Conservation (phyloP, 2,797 vertebrate genomes). For the Sitta carolinensis region DNA sequence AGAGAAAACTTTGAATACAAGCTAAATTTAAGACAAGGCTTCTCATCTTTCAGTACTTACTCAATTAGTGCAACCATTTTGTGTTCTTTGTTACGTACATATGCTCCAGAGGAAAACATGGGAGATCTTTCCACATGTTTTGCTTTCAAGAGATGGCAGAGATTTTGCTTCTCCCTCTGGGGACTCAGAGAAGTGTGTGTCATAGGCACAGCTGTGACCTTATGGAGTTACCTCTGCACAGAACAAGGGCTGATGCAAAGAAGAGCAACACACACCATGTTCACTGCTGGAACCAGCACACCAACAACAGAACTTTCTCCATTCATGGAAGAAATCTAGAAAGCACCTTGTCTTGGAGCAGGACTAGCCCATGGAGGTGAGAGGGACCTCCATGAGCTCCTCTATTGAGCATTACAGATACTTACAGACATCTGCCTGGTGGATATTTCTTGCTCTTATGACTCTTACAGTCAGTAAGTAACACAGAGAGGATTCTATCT, state of each 20-base stretch:
- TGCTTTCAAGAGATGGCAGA: not conserved
- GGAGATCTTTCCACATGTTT: not conserved
- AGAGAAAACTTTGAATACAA: not conserved
- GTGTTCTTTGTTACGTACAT: not conserved
- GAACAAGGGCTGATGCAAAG: not conserved
- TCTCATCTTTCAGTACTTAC: not conserved
- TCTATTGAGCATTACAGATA: not conserved
- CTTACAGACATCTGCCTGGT: conserved; percentile 75
- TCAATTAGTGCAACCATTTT: not conserved
- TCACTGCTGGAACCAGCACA: not conserved
- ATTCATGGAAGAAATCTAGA: not conserved
- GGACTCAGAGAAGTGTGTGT: not conserved
- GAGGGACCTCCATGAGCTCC: not conserved
- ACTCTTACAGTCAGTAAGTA: conserved; percentile 77
- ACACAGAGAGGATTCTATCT: conserved; percentile 66
- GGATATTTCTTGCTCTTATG: conserved; percentile 72
- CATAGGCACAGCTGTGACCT: not conserved
- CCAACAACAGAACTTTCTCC: not conserved
- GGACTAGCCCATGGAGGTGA: not conserved
- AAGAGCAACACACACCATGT: not conserved
- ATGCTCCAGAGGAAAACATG: not conserved
- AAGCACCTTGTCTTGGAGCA: not conserved
- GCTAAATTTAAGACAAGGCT: not conserved
- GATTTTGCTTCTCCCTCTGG: not conserved
- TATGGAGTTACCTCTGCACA: not conserved